A percentile compares a stretch with the other conserved stretches of the same genome.
Evolutionary conservation across 2,888 invertebrate species (phyloP).

Genomic region (Anaspis maculata): DNA sequence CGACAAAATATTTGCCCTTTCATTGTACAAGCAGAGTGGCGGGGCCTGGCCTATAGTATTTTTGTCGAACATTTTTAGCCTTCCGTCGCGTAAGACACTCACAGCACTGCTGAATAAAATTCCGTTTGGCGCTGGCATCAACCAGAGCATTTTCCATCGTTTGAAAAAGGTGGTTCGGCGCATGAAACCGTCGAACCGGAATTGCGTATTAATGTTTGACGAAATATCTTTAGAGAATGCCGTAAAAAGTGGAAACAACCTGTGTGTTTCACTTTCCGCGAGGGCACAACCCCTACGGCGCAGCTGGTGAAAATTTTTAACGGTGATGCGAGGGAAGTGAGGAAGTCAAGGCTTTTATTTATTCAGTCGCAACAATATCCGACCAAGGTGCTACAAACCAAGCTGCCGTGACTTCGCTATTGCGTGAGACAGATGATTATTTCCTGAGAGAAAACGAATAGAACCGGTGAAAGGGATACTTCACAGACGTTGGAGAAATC

Average conservation of each 20-base stretch:
- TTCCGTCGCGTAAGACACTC: conserved; percentile 17
- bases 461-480: conserved; percentile 10
- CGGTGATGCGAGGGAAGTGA: conserved; percentile 13
- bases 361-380: conserved; percentile 23
- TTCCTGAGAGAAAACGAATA: conserved; percentile 7
- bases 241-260: conserved; percentile 23
- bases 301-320: conserved; percentile 15
- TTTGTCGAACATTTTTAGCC: conserved; percentile 17
- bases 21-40: conserved; percentile 16
- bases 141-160: conserved; percentile 12
- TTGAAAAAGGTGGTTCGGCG: conserved; percentile 9
- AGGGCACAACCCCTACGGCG: conserved; percentile 11
- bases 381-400: conserved; percentile 25
- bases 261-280: conserved; percentile 18
- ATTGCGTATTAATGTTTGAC: conserved; percentile 16
- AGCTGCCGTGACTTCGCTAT: conserved; percentile 17
- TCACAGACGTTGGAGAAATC: conserved; percentile 14
- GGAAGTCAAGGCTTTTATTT: conserved; percentile 17
- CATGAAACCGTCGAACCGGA: conserved; percentile 6
- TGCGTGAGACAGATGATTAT: conserved; percentile 12
- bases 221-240: conserved; percentile 16
- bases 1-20: conserved; percentile 19
- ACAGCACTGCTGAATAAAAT: conserved; percentile 11
- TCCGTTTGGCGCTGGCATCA: conserved; percentile 15
- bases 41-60: conserved; percentile 14